These are phyloP conservation scores for Chloebia gouldiae DNA, from an alignment of 2,113 vertebrate genomes.

Conservation along the genomic window DNA sequence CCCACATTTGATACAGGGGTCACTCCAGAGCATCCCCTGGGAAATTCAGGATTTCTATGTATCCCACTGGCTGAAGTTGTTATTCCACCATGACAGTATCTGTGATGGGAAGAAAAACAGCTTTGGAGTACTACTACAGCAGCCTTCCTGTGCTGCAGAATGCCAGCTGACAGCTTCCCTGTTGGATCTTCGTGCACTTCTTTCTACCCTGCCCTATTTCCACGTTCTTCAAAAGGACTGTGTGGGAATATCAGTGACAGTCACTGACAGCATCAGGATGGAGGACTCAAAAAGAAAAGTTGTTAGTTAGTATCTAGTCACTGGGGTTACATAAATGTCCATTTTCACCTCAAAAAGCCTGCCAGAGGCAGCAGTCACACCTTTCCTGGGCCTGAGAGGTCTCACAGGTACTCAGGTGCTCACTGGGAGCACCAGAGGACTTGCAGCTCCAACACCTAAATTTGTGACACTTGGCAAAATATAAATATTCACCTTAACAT, in stretches of 20 bases:
- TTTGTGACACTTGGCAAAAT: background rate
- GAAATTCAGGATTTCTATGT: background rate
- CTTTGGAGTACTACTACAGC: background rate
- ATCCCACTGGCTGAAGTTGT: background rate
- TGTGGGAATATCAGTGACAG: background rate
- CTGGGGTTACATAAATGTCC: background rate
- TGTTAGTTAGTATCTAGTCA: background rate
- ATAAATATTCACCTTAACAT: background rate
- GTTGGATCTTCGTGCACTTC: background rate
- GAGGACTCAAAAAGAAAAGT: background rate
- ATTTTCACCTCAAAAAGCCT: background rate
- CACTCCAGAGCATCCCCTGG: background rate
- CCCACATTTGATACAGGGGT: background rate
- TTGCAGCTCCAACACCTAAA: background rate
- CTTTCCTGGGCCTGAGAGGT: background rate
- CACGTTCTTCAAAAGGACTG: background rate
- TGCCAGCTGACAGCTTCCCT: background rate
- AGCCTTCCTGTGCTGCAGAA: background rate
- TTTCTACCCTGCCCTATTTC: background rate
- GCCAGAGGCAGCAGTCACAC: background rate
- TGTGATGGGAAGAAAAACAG: background rate
- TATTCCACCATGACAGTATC: background rate
- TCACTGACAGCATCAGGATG: background rate
- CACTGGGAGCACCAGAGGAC: background rate
- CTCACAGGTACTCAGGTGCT: background rate